These are phyloP conservation scores for Clarias pachynema DNA, from an alignment of 2,797 vertebrate species.

Conservation along the genomic window DNA sequence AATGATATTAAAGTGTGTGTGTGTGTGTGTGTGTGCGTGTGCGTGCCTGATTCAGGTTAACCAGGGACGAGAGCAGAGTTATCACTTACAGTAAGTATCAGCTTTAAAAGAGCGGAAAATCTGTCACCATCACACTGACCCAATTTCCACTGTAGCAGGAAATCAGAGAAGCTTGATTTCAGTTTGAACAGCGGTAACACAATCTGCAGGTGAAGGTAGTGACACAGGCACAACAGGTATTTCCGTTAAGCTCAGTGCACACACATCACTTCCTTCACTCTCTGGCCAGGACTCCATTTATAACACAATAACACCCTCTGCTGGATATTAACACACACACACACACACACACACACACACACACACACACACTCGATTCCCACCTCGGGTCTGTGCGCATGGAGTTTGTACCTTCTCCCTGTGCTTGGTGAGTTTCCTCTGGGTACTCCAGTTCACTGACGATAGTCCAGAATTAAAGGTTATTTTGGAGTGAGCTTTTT, in stretches of 20 bases:
- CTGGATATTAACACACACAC: neutral
- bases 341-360: too few species aligned
- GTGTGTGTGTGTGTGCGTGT: neutral
- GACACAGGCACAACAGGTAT: neutral
- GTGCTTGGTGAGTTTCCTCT: too few species aligned
- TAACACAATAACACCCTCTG: neutral
- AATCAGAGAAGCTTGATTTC: neutral
- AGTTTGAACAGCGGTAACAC: neutral
- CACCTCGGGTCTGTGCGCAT: too few species aligned
- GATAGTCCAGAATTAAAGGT: too few species aligned
- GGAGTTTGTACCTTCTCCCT: too few species aligned
- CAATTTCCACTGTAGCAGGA: neutral
- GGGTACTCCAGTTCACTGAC: too few species aligned
- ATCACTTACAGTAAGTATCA: neutral
- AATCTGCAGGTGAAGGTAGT: too few species aligned
- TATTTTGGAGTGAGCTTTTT: too few species aligned
- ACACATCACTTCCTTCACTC: neutral
- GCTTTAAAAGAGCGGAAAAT: neutral
- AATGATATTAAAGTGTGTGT: neutral
- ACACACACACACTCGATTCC: too few species aligned
- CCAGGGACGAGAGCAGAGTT: neutral
- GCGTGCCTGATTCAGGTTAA: neutral
- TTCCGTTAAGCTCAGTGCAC: constrained; percentile 9
- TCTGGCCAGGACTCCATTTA: too few species aligned
- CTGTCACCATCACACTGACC: neutral